Base-by-base conservation (phyloP, 2,888 invertebrate genomes). In the Drosophila fulvimacula region DNA sequence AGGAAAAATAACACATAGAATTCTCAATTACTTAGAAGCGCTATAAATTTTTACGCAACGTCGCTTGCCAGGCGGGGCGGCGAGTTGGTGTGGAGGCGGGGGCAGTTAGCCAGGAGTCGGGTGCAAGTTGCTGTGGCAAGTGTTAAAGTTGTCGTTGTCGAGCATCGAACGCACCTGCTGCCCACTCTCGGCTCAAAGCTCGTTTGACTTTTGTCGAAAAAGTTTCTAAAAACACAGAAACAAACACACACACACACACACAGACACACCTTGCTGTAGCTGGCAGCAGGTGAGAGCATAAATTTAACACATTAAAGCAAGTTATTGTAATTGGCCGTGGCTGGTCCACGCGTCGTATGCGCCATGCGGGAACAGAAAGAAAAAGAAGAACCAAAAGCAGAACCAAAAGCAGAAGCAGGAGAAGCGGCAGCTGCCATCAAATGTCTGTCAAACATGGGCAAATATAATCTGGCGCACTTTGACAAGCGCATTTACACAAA, bases 401-500 rank as follows among this genome's bases (percentile, higher is more conserved):
- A 19, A 17, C 10, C 4, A 21, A 19, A 13, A 39, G 17, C n/a
- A 59, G 46, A 1, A 10, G 46, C 9, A 44, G 34, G 17, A 48
- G 10, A 15, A 3, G 32, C 24, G 7, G 21, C 41, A 38, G 13
- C 55, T 53, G 67, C 55, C 52, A 66, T 58, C 58, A 48, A 68
- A 52, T 66, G 52, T 46, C 67, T 70, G 62, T 73, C 74, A 66
- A 73, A 78, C 74, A 74, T 64, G 65, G 55, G 69, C 69, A 71
- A 78, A 79, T 76, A 88, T 81, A 84, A 82, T 87, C 81, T 82
- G 73, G 68, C 63, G 71, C 72, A 82, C 46, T 82, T 85, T 77
- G 85, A 87, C 84, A 86, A 76, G 81, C 81, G 76, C 72, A 83
- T 76, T 82, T 84, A 81, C 87, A 75, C 84, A 87, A 77, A 88